Conservation (phyloP, 1,140 invertebrate species). For the Apocrypta bakeri region DNA sequence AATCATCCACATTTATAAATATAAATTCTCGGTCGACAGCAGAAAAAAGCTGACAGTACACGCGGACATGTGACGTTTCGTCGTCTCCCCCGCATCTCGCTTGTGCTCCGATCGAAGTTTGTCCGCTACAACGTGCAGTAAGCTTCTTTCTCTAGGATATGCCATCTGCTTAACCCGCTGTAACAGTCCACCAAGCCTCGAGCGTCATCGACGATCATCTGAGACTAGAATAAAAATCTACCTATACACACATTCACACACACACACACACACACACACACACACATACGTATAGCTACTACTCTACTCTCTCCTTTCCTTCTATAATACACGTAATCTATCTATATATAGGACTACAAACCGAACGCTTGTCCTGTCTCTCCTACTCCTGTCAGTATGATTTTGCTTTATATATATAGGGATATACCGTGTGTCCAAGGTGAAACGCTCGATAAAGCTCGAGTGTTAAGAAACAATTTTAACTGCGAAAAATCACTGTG, state of each 20-base stretch:
- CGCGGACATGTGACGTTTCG: slow-evolving; percentile 48
- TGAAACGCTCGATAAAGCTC: too few species aligned
- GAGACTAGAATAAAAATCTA: slow-evolving; percentile 18
- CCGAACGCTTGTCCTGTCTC: background rate
- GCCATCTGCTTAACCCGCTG: background rate
- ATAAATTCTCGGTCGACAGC: too few species aligned
- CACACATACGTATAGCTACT: too few species aligned
- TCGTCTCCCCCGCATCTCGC: background rate
- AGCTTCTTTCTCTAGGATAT: too few species aligned
- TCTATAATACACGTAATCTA: background rate
- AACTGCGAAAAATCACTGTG: too few species aligned
- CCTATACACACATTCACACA: too few species aligned
- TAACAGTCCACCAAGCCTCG: slow-evolving; percentile 10
- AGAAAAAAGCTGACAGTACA: slow-evolving; percentile 60
- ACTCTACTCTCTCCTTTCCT: background rate
- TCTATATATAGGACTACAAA: background rate
- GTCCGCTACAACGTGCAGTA: background rate
- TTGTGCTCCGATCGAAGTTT: background rate
- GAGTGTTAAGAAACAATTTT: too few species aligned
- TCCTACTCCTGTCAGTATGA: too few species aligned
- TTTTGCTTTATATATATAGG: too few species aligned
- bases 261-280: too few species aligned
- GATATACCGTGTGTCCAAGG: slow-evolving; percentile 1
- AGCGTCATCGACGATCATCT: background rate
- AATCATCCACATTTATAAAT: too few species aligned